A percentile compares a stretch with the other conserved stretches of the same genome.
Conservation (phyloP, 2,888 invertebrate species). For the Pegoplata infirma region DNA sequence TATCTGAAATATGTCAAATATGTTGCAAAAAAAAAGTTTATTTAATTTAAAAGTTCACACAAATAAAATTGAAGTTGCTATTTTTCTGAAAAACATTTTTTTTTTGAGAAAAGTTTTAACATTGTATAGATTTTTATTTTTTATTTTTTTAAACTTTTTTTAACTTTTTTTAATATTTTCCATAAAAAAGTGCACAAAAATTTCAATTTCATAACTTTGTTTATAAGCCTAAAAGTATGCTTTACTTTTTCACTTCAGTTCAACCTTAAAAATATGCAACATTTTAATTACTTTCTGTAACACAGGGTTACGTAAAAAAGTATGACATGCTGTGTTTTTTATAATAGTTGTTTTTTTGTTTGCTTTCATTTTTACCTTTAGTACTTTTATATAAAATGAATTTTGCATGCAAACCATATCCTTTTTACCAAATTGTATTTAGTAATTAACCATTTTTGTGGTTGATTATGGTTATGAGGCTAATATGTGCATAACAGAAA, state of each 20-base stretch:
- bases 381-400: not conserved
- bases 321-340: too few relatives aligned
- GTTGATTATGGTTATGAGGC: not conserved
- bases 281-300: not conserved
- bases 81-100: not conserved
- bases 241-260: not conserved
- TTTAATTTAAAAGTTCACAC: not conserved
- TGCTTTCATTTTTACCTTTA: not conserved
- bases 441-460: not conserved
- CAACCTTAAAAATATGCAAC: not conserved
- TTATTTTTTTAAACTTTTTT: not conserved
- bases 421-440: not conserved
- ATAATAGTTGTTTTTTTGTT: not conserved
- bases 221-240: not conserved
- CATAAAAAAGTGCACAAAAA: too few relatives aligned
- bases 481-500: not conserved
- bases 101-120: not conserved
- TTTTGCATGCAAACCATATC: not conserved
- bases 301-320: not conserved
- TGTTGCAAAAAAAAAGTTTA: slow-evolving; percentile 25
- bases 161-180: too few relatives aligned
- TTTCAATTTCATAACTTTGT: not conserved
- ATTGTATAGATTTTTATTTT: not conserved
- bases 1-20: slow-evolving; percentile 27
- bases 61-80: not conserved